phyloP scores from a whole-genome alignment of 2,113 vertebrate species.

The Pogonocichla stellata region DNA sequence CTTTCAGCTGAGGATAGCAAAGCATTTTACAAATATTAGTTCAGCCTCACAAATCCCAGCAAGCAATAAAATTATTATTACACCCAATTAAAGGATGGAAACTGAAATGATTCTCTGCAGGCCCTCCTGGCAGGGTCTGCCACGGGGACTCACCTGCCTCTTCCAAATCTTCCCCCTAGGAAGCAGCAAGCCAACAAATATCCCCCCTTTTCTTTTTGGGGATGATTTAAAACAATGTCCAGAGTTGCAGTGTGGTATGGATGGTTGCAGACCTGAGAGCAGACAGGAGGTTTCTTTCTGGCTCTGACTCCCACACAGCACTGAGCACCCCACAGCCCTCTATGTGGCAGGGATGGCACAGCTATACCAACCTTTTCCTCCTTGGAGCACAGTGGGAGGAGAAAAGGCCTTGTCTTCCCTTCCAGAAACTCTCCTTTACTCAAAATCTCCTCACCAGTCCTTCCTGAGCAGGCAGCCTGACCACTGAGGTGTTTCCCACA shows the following conservation, averaged over 20 bases:
- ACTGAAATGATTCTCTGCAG: background rate
- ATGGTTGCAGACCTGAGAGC: background rate
- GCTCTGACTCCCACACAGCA: background rate
- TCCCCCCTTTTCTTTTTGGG: background rate
- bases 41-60: conserved; percentile 50
- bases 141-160: fast-evolving
- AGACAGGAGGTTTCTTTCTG: background rate
- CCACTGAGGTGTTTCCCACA: background rate
- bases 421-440: background rate
- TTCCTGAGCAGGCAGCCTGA: background rate
- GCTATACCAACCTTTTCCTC: background rate
- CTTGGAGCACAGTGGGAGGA: background rate
- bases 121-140: background rate
- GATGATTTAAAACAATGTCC: background rate
- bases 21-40: conserved; percentile 46
- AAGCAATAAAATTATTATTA: conserved; percentile 42
- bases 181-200: background rate
- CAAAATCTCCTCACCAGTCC: background rate
- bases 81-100: conserved; percentile 8
- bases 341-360: background rate
- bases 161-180: background rate
- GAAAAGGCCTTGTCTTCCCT: background rate
- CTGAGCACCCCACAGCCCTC: background rate
- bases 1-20: conserved; percentile 17
- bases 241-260: background rate